Evolutionary conservation across 2,113 vertebrate species (phyloP).

Genomic region (Carlito syrichta): DNA sequence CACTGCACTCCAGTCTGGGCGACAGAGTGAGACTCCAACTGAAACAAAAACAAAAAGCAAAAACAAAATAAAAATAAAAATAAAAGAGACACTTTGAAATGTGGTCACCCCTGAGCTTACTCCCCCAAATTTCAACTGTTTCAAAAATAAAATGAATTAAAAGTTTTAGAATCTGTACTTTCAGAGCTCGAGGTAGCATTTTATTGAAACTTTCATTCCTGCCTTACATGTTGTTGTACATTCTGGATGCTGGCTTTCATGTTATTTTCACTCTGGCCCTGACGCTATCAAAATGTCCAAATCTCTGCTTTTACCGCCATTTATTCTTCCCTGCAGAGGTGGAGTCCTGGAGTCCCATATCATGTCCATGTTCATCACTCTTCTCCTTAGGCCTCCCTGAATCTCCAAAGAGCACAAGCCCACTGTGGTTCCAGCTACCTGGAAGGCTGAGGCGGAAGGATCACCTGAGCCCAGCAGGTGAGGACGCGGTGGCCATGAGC

Average conservation of each 20-base stretch:
- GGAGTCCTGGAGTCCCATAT: background rate
- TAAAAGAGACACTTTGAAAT: background rate
- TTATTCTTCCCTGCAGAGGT: too few relatives aligned
- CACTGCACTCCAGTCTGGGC: too few relatives aligned
- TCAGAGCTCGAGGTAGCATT: background rate
- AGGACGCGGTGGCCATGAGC: too few relatives aligned
- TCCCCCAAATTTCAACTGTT: background rate
- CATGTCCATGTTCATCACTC: accelerated
- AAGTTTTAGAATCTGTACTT: background rate
- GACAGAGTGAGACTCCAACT: too few relatives aligned
- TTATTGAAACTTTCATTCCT: background rate
- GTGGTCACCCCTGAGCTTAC: background rate
- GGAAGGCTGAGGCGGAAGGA: too few relatives aligned
- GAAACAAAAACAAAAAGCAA: too few relatives aligned
- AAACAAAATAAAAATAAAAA: too few relatives aligned
- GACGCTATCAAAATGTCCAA: too few relatives aligned
- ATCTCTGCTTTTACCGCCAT: background rate
- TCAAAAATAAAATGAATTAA: background rate
- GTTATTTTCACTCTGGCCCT: background rate
- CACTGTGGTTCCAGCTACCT: too few relatives aligned
- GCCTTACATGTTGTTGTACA: background rate
- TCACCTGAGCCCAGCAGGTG: too few relatives aligned
- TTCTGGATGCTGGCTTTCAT: background rate
- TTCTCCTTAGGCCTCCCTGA: background rate
- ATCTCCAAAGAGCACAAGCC: background rate